Conservation (phyloP, 2,797 vertebrate species). For the Xenopus petersii region DNA sequence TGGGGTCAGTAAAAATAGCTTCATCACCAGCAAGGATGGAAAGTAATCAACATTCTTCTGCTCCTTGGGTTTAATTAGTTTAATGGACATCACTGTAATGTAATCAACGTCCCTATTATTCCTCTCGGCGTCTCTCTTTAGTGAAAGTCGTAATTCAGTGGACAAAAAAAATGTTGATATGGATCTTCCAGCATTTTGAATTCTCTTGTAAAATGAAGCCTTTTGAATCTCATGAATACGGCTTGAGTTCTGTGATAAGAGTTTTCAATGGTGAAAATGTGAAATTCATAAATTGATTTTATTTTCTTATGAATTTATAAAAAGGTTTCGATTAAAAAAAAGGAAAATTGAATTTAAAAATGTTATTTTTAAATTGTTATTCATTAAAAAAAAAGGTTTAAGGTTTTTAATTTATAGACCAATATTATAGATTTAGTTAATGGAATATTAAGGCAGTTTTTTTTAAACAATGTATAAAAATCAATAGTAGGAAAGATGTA, state of each 20-base stretch:
- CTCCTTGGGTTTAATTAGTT: conserved; percentile 59
- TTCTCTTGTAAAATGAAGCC: neutral
- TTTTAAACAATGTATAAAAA: too few relatives aligned
- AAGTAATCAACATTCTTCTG: conserved; percentile 56
- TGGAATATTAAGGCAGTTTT: neutral
- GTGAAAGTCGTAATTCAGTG: conserved; percentile 33
- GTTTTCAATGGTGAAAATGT: neutral
- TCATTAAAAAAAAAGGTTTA: too few relatives aligned
- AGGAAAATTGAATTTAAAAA: neutral
- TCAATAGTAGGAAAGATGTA: too few relatives aligned
- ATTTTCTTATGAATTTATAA: neutral
- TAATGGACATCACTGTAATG: conserved; percentile 55
- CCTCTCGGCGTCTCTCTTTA: conserved; percentile 45
- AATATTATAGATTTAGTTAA: neutral
- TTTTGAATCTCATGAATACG: neutral
- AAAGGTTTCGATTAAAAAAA: neutral
- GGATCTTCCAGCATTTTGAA: neutral
- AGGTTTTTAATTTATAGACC: too few relatives aligned
- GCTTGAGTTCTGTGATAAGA: neutral
- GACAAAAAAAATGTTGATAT: neutral
- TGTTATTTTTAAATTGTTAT: too few relatives aligned
- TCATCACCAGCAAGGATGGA: conserved; percentile 50
- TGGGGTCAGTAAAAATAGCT: conserved; percentile 51
- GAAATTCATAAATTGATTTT: too few relatives aligned
- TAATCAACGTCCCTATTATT: conserved; percentile 45